Base-by-base conservation (phyloP, 1,140 invertebrate species). In the Procambarus clarkii region DNA sequence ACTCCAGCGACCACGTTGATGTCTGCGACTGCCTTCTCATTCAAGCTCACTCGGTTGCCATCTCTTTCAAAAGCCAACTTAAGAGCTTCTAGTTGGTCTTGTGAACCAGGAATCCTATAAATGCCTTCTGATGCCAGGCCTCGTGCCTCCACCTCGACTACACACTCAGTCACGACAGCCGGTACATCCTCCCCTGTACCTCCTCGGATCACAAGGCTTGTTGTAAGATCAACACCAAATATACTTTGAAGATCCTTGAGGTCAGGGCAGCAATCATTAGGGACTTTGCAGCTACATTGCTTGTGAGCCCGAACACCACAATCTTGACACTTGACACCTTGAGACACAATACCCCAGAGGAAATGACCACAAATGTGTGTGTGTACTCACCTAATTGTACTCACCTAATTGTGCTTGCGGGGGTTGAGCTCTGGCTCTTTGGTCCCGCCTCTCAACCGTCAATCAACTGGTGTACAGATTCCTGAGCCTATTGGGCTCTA, bases 331-430 rank as follows among this genome's bases (percentile, higher is more conserved):
- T 97, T 97, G 3, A 98, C 97, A 87, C 98, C 98, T 95, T 99
- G 98, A 46, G 97, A 97, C 64, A 98, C 97, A 91, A 99, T 96
- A 60, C 98, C 98, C 98, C 98, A 99, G 93, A 99, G 95, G 94
- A 99, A 99, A 94, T 99, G 98, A 64, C 97, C 97, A 96, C 98
- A 99, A 93, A 98, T n/a, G n/a, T n/a, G n/a, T n/a, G n/a, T n/a
- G n/a, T n/a, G n/a, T n/a, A n/a, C n/a, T n/a, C n/a, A n/a, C n/a
- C n/a, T n/a, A n/a, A n/a, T n/a, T n/a, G n/a, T n/a, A n/a, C n/a
- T n/a, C n/a, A n/a, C n/a, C n/a, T n/a, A n/a, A n/a, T n/a, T n/a
- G n/a, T n/a, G n/a, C n/a, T n/a, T n/a, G n/a, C n/a, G n/a, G n/a
- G n/a, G n/a, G n/a, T n/a, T n/a, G n/a, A n/a, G n/a, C n/a, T n/a